phyloP scores from a whole-genome alignment of 2,113 vertebrate species.

The Sinocyclocheilus anophthalmus region DNA sequence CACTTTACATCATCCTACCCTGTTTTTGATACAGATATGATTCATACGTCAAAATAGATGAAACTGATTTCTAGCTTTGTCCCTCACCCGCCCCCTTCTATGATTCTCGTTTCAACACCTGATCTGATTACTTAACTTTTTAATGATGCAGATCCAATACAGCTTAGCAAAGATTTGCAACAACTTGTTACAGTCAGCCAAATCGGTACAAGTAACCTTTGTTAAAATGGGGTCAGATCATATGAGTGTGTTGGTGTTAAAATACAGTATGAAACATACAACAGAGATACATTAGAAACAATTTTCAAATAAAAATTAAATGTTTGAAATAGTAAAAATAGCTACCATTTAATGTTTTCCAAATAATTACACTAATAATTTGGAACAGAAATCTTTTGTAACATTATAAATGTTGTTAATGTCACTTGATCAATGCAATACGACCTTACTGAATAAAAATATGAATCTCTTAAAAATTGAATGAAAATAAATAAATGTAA shows the following conservation, averaged over 20 bases:
- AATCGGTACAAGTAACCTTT: background rate
- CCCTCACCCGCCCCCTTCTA: background rate
- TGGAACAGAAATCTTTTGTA: background rate
- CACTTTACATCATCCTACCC: background rate
- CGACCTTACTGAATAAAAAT: no score
- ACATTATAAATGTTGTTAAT: no score
- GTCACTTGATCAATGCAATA: no score
- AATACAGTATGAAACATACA: no score
- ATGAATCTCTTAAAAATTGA: no score
- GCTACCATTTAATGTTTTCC: background rate
- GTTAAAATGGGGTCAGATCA: no score
- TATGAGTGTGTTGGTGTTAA: no score
- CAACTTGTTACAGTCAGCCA: background rate
- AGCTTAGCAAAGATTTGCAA: background rate
- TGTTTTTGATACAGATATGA: background rate
- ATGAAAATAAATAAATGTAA: no score
- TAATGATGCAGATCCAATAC: background rate
- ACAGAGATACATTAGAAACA: background rate
- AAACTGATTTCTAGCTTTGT: background rate
- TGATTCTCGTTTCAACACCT: conserved; percentile 6
- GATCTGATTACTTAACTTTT: conserved; percentile 30
- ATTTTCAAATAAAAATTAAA: background rate
- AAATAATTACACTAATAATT: background rate
- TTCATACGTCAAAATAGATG: background rate
- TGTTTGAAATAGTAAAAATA: no score